Conservation (phyloP, 2,888 invertebrate species). For the Frankliniella fusca region DNA sequence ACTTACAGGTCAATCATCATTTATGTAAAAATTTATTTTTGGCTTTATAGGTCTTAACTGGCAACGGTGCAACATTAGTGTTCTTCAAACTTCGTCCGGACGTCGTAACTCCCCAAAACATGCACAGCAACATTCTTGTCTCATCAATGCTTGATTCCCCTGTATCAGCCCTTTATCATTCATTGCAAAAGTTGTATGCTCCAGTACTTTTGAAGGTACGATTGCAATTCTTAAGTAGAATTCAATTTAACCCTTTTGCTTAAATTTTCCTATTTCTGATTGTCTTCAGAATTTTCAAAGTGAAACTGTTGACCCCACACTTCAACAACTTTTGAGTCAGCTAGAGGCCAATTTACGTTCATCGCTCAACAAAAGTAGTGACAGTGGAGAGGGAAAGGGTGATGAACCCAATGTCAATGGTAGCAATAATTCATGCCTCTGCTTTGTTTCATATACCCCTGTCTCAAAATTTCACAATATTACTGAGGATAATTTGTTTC, state of each 20-base stretch:
- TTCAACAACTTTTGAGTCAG: slow-evolving; percentile 50
- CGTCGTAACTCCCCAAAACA: slow-evolving; percentile 56
- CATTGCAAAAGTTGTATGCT: slow-evolving; percentile 57
- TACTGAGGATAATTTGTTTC: slow-evolving; percentile 39
- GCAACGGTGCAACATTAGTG: slow-evolving; percentile 45
- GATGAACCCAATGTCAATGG: slow-evolving; percentile 6
- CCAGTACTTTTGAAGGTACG: slow-evolving; percentile 49
- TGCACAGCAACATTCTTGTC: slow-evolving; percentile 55
- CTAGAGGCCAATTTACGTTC: slow-evolving; percentile 50
- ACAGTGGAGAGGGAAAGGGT: neutral
- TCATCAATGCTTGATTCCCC: slow-evolving; percentile 59
- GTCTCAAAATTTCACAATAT: neutral
- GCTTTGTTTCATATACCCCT: neutral
- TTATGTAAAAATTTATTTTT: neutral
- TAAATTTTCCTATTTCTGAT: neutral
- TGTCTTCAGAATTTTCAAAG: neutral
- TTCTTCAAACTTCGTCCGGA: slow-evolving; percentile 61
- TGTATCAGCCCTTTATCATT: slow-evolving; percentile 57
- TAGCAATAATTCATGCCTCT: slow-evolving; percentile 35
- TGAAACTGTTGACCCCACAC: slow-evolving; percentile 48
- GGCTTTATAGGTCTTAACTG: slow-evolving; percentile 30
- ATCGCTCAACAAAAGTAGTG: slow-evolving; percentile 40
- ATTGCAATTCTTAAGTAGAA: neutral
- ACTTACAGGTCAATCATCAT: neutral
- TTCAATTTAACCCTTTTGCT: no score